Evolutionary conservation across 1,140 invertebrate genomes (phyloP), one percentile per base, ranked within the genome.

Genomic region (Psilanteris sp.): DNA sequence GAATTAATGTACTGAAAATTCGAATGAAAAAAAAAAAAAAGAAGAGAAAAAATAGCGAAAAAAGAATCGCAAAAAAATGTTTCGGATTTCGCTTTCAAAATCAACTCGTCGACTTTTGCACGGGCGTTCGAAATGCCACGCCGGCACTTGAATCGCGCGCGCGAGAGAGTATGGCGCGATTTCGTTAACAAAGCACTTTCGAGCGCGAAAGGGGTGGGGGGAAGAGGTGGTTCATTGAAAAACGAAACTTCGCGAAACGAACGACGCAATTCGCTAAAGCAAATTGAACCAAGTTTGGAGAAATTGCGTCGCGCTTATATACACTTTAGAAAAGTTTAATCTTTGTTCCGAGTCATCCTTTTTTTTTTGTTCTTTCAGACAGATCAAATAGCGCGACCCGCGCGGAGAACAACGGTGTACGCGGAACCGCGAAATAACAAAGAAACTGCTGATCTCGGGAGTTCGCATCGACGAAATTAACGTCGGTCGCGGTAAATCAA

Each of bases 231-330:
- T 62, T 73, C 61, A 66, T 66, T 66, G 70, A 66, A 73, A 73
- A 73, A 66, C 46, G 71, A 67, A 74, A 74, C 61, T 74, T 34
- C 59, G 61, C 36, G 70, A 59, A 66, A 73, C 57, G 70, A 59
- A 44, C 70, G 70, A 54, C 61, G 71, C 44, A 67, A 74, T 67
- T 74, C 48, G 61, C 61, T 20, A 72, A 66, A 66, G 70, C 59
- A 74, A 74, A 74, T 74, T 64, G 59, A 67, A 67, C 61, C 52
- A 52, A 61, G 61, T 74, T 74, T 67, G 34, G 50, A 54, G 71
- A 67, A 74, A 67, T 74, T 74, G 71, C 54, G 32, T 50, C 48
- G 48, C 41, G 36, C 48, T 71, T 62, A 71, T 29, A 27, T 34
- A 50, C 26, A 46, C 16, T 62, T 55, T 46, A 46, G 31, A 34